Evolutionary conservation across 1,140 invertebrate species (phyloP).

Genomic region (Oncopodura yosiiana): DNA sequence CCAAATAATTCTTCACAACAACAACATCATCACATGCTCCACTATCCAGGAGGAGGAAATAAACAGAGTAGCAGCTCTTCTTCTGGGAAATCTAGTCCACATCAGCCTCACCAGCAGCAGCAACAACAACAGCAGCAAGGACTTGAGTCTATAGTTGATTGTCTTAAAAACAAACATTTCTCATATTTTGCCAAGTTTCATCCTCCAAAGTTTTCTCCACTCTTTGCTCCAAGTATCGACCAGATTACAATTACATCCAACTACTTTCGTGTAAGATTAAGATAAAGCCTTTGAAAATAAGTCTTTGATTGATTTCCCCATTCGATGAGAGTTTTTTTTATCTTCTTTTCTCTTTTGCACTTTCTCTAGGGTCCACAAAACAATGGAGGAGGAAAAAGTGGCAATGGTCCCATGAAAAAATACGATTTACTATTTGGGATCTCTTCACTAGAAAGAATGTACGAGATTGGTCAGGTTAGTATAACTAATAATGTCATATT

Average conservation of each 20-base stretch:
- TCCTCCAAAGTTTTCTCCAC: slow-evolving; percentile 70
- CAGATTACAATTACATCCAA: slow-evolving; percentile 68
- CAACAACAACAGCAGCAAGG: slow-evolving; percentile 8
- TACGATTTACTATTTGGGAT: slow-evolving; percentile 50
- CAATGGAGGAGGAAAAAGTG: too few relatives aligned
- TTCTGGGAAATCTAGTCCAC: neutral
- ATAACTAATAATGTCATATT: too few relatives aligned
- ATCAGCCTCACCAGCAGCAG: slow-evolving; percentile 48
- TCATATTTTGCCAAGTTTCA: slow-evolving; percentile 54
- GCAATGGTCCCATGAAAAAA: too few relatives aligned
- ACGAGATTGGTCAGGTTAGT: slow-evolving; percentile 42
- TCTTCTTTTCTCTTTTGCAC: too few relatives aligned
- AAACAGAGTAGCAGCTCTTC: neutral
- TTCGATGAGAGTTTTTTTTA: too few relatives aligned
- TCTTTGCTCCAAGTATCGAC: slow-evolving; percentile 76
- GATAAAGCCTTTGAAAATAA: too few relatives aligned
- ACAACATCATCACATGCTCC: slow-evolving; percentile 73
- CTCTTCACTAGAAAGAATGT: slow-evolving; percentile 45
- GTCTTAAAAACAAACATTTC: slow-evolving; percentile 34
- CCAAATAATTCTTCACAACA: slow-evolving; percentile 62
- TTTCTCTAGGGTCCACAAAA: too few relatives aligned
- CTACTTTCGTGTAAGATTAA: slow-evolving; percentile 7
- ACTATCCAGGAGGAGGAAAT: slow-evolving; percentile 50
- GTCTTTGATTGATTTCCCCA: too few relatives aligned
- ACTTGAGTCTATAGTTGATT: slow-evolving; percentile 28